Percentiles rank a stretch among this genome's conserved stretches.
phyloP scores from a whole-genome alignment of 2,113 vertebrate genomes.

The Cranoglanis bouderius region DNA sequence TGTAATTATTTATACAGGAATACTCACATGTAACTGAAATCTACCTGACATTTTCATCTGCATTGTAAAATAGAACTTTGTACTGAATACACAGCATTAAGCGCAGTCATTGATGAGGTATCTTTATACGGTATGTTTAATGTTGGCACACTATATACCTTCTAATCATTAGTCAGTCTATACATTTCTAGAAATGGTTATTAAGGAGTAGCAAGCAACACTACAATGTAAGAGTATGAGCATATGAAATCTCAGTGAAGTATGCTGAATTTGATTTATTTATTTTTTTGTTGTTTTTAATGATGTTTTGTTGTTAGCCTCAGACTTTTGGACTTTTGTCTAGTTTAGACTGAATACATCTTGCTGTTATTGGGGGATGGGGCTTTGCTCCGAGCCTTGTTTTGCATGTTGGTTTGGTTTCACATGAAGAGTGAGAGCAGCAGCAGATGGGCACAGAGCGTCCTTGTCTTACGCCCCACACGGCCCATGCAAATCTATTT shows the following conservation, averaged over 20 bases:
- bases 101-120: neutral
- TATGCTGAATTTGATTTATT: neutral
- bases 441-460: slow-evolving; percentile 45
- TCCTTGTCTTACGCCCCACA: slow-evolving; percentile 58
- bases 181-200: neutral
- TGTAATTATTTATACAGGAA: neutral
- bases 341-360: neutral
- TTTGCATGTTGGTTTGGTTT: slow-evolving; percentile 67
- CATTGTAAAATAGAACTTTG: neutral
- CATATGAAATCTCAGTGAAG: neutral
- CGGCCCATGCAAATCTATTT: slow-evolving; percentile 73
- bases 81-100: neutral
- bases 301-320: neutral
- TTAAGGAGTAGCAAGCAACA: neutral
- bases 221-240: neutral
- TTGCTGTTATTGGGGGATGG: slow-evolving; percentile 12
- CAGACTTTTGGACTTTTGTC: neutral
- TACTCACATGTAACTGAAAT: neutral
- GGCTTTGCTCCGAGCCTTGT: slow-evolving; percentile 23
- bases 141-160: neutral
- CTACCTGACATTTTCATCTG: neutral
- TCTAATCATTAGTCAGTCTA: neutral
- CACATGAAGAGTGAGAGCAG: slow-evolving; percentile 56
- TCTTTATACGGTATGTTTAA: neutral
- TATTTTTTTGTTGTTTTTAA: neutral